Percentiles rank a stretch among this genome's conserved stretches.
Conservation (phyloP, 2,113 vertebrate species). For the Aix galericulata region DNA sequence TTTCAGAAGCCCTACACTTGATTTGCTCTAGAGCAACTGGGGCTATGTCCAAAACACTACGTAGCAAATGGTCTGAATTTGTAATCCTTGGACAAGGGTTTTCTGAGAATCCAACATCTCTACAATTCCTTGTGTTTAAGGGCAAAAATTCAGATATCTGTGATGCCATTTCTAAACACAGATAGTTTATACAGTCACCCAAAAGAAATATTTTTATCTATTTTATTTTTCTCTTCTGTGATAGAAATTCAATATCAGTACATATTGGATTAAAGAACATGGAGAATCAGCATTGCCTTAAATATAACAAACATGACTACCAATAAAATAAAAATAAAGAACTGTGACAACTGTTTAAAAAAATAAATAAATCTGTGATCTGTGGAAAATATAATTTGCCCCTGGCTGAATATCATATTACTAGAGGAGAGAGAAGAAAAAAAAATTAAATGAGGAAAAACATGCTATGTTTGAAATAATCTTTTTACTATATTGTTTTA, state of each 20-base stretch:
- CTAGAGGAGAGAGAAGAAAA: not conserved
- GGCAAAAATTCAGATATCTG: not conserved
- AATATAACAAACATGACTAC: not conserved
- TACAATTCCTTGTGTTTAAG: not conserved
- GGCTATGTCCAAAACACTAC: not conserved
- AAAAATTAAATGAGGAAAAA: not conserved
- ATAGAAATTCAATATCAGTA: not conserved
- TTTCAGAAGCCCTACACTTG: not conserved
- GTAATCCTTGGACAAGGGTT: not conserved
- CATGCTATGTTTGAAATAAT: not conserved
- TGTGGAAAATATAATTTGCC: not conserved
- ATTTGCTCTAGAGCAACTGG: not conserved
- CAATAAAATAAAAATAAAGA: not conserved
- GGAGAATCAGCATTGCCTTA: not conserved
- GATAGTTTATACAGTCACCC: not conserved
- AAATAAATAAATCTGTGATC: not conserved
- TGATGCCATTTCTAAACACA: not conserved
- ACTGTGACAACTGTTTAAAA: not conserved
- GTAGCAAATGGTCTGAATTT: not conserved
- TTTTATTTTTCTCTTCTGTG: not conserved
- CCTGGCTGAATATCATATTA: not conserved
- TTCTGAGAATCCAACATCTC: not conserved
- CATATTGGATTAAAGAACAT: not conserved
- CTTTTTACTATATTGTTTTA: not conserved
- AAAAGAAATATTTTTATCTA: not conserved